These are phyloP conservation scores for Ctenicera cuprea DNA, from an alignment of 2,888 invertebrate genomes.

Conservation along the genomic window DNA sequence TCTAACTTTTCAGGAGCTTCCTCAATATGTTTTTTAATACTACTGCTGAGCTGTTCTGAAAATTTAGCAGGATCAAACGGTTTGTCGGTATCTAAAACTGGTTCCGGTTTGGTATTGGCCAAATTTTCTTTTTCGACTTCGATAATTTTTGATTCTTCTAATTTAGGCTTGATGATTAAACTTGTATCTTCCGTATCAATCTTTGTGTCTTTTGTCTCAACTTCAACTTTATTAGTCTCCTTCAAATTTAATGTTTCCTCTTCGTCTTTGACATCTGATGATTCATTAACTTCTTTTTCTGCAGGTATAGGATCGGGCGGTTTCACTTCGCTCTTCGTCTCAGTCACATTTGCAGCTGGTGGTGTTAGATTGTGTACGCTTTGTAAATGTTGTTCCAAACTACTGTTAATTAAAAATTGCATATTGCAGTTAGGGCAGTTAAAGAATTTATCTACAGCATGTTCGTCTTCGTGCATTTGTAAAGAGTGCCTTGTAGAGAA, in stretches of 20 bases:
- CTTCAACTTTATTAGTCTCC: no score
- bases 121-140: no score
- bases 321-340: background rate
- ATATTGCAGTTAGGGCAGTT: slow-evolving; percentile 20
- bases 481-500: slow-evolving; percentile 36
- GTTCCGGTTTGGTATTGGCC: no score
- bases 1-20: background rate
- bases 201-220: no score
- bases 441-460: slow-evolving; percentile 15
- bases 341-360: slow-evolving; percentile 2
- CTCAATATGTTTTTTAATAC: slow-evolving; percentile 5
- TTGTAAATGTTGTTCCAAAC: slow-evolving; percentile 23
- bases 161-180: no score
- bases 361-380: background rate
- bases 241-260: background rate
- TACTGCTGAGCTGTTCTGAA: background rate
- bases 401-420: slow-evolving; percentile 17
- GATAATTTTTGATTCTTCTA: no score
- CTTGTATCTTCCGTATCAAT: no score
- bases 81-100: no score
- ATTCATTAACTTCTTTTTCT: background rate
- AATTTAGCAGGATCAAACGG: background rate
- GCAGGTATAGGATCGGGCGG: background rate
- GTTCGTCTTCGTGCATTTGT: slow-evolving; percentile 40
- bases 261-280: background rate